Conservation (phyloP, 1,140 invertebrate species). For the Globodera rostochiensis region DNA sequence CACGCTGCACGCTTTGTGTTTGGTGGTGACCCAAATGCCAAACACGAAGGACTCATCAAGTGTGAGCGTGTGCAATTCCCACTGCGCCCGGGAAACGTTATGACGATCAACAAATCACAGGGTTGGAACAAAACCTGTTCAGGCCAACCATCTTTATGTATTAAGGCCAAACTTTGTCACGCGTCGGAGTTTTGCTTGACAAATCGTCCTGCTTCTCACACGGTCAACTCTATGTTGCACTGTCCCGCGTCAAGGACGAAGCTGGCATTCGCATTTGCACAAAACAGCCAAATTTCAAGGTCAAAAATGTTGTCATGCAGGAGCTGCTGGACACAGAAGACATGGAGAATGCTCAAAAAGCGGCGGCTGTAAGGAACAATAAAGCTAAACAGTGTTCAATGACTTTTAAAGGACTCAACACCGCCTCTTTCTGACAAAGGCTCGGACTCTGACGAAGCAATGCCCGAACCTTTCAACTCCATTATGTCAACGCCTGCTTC, state of each 20-base stretch:
- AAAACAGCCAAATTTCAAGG: neutral
- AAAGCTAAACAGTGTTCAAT: neutral
- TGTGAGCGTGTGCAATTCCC: conserved; percentile 3
- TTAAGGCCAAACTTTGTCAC: conserved; percentile 5
- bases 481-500: too few species aligned
- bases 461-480: neutral
- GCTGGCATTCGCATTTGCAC: neutral
- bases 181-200: neutral
- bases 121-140: neutral
- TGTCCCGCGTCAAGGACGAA: conserved; percentile 12
- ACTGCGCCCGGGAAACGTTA: neutral
- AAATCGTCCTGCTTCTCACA: neutral
- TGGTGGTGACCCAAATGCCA: conserved; percentile 2
- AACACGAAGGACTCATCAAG: neutral
- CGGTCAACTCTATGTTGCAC: conserved; percentile 21
- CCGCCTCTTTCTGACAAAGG: neutral
- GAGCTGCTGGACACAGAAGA: neutral
- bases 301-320: neutral
- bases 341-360: neutral
- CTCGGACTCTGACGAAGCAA: neutral
- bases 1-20: neutral
- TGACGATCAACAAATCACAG: conserved; percentile 5
- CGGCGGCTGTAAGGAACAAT: neutral
- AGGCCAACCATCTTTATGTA: neutral
- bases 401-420: neutral